These are phyloP conservation scores for Eupristina koningsbergeri DNA, from an alignment of 1,140 invertebrate genomes.

Conservation along the genomic window DNA sequence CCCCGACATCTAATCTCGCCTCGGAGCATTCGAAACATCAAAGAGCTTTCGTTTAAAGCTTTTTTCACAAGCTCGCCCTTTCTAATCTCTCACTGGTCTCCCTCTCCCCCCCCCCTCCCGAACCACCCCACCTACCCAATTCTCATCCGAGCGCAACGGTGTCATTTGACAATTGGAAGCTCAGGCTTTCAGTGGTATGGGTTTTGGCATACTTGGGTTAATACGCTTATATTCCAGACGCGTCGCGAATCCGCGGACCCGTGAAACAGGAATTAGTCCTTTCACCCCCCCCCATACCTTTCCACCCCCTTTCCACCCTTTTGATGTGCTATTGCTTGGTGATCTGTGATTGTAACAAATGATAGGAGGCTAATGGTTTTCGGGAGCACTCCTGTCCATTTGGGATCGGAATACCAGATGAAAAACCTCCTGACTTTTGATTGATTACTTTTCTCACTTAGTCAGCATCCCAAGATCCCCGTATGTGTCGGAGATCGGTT, in stretches of 20 bases:
- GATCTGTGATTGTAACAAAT: conserved; percentile 68
- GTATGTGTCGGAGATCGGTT: conserved; percentile 17
- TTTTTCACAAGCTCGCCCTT: too few relatives aligned
- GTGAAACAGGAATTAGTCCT: conserved; percentile 66
- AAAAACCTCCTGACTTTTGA: conserved; percentile 58
- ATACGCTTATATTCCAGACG: conserved; percentile 61
- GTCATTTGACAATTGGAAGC: too few relatives aligned
- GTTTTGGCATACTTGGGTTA: conserved; percentile 60
- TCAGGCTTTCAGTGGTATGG: conserved; percentile 15
- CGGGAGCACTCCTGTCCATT: too few relatives aligned
- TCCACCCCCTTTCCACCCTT: too few relatives aligned
- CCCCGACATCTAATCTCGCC: conserved; percentile 3
- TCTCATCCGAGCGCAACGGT: too few relatives aligned
- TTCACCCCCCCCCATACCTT: too few relatives aligned
- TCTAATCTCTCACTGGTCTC: too few relatives aligned
- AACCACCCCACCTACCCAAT: too few relatives aligned
- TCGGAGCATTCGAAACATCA: conserved; percentile 24
- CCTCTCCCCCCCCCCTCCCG: too few relatives aligned
- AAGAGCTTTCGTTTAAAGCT: not conserved
- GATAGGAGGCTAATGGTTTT: conserved; percentile 65
- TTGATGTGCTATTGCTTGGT: too few relatives aligned
- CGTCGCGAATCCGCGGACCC: conserved; percentile 59
- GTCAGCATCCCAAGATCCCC: not conserved
- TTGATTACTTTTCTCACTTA: conserved; percentile 68
- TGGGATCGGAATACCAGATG: not conserved